Conservation (phyloP, 2,113 vertebrate genomes). For the Lamprologus sp. region DNA sequence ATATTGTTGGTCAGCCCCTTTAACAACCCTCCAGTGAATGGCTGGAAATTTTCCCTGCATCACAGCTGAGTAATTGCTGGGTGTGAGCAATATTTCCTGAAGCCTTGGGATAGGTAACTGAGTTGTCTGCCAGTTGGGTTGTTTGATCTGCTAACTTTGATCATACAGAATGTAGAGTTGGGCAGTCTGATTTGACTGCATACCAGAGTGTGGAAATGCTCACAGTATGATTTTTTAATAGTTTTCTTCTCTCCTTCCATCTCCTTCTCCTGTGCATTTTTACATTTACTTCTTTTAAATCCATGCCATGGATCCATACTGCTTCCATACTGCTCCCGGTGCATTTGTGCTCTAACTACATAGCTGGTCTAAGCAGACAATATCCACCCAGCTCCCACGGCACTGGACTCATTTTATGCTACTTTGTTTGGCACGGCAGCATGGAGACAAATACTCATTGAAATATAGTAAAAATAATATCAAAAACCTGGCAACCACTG, state of each 20-base stretch:
- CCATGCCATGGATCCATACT: neutral
- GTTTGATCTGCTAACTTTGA: constrained; percentile 59
- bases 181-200: neutral
- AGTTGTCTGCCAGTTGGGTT: constrained; percentile 29
- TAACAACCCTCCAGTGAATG: neutral
- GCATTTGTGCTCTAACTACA: neutral
- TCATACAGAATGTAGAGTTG: constrained; percentile 17
- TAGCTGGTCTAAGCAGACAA: neutral
- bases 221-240: neutral
- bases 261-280: neutral
- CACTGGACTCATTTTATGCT: neutral
- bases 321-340: neutral
- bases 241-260: neutral
- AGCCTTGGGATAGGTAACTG: constrained; percentile 33
- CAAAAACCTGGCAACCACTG: neutral
- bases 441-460: neutral
- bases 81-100: constrained; percentile 24
- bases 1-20: neutral
- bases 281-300: neutral
- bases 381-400: neutral
- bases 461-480: neutral
- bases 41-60: constrained; percentile 9
- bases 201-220: neutral
- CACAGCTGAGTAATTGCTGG: constrained; percentile 14
- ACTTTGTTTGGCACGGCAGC: neutral